Evolutionary conservation across 2,797 vertebrate genomes (phyloP).

Genomic region (Eremophila alpestris): DNA sequence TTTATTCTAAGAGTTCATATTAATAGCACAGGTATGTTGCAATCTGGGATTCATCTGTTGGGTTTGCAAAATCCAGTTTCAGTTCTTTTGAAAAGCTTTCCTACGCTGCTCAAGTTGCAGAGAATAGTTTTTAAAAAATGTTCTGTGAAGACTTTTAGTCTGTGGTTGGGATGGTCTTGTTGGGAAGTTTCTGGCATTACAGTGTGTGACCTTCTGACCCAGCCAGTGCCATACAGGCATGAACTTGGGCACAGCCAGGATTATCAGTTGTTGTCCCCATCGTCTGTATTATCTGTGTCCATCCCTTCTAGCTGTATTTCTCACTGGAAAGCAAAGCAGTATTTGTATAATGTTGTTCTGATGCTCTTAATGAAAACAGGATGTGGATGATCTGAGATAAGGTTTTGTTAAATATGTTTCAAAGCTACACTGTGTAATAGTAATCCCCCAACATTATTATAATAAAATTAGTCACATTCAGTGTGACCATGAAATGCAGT

Average conservation of each 20-base stretch:
- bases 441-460: background rate
- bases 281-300: background rate
- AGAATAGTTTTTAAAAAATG: background rate
- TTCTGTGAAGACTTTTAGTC: background rate
- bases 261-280: background rate
- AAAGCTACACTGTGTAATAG: background rate
- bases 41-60: background rate
- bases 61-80: background rate
- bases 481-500: background rate
- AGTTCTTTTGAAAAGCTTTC: background rate
- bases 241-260: background rate
- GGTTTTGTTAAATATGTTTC: background rate
- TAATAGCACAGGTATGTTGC: background rate
- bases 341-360: background rate
- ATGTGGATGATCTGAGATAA: background rate
- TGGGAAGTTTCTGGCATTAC: background rate
- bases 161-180: background rate
- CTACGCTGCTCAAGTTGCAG: background rate
- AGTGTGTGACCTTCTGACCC: background rate
- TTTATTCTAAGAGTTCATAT: background rate
- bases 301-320: background rate
- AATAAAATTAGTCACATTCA: background rate
- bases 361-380: background rate
- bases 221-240: background rate
- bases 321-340: background rate